A percentile compares a stretch with the other conserved stretches of the same genome.
These are phyloP conservation scores for Gasterosteus nipponicus DNA, from an alignment of 2,113 vertebrate species.

Conservation along the genomic window DNA sequence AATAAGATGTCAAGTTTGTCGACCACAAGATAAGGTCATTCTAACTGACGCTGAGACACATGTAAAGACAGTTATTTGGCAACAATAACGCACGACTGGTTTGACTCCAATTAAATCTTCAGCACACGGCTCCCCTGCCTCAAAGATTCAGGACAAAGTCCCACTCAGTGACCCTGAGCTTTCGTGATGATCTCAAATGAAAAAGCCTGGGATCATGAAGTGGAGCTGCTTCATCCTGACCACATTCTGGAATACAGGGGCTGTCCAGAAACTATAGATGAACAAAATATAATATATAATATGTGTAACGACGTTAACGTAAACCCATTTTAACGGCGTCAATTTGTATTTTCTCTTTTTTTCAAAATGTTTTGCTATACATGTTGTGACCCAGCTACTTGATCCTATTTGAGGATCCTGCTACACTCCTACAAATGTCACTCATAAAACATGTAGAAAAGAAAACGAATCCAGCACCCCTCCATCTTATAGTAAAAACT, in stretches of 20 bases:
- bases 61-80: slow-evolving; percentile 6
- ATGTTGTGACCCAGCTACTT: no score
- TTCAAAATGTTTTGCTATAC: no score
- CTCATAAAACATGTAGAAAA: no score
- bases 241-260: slow-evolving; percentile 7
- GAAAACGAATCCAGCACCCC: no score
- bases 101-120: slow-evolving; percentile 13
- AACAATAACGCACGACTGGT: slow-evolving; percentile 6
- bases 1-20: slow-evolving; percentile 64
- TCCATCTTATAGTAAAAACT: no score
- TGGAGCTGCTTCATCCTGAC: slow-evolving; percentile 4
- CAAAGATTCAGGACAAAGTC: background rate
- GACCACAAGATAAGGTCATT: slow-evolving; percentile 55
- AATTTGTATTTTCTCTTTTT: no score
- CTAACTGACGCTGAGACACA: background rate
- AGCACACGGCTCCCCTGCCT: background rate
- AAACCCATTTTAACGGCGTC: no score
- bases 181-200: background rate
- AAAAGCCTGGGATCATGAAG: background rate
- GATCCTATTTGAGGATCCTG: no score
- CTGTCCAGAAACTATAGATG: background rate
- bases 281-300: no score
- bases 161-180: slow-evolving; percentile 1
- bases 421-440: no score
- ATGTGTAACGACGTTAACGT: no score